phyloP scores from a whole-genome alignment of 2,113 vertebrate genomes.

The Nibea coibor region DNA sequence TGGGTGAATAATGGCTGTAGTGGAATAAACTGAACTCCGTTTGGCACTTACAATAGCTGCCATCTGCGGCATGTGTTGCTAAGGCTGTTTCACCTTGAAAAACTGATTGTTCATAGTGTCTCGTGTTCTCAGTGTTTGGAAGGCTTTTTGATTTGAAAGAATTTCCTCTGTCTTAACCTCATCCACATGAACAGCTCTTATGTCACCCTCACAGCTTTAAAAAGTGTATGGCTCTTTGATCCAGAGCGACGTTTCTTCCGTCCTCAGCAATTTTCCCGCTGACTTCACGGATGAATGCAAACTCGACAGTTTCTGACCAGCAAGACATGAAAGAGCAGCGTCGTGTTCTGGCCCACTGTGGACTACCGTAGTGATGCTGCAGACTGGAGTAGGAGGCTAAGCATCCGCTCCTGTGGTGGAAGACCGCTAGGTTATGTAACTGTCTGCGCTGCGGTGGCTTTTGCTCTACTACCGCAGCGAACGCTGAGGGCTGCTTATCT shows the following conservation, averaged over 20 bases:
- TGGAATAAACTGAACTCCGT: not conserved
- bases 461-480: conserved; percentile 57
- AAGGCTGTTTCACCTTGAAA: not conserved
- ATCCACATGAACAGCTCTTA: not conserved
- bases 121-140: not conserved
- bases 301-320: conserved; percentile 24
- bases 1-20: not conserved
- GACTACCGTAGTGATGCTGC: conserved; percentile 11
- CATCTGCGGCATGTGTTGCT: not conserved
- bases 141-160: too few species aligned
- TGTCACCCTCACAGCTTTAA: not conserved
- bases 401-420: conserved; percentile 49
- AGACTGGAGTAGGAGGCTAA: conserved; percentile 38
- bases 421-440: conserved; percentile 72
- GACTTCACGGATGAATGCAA: conserved; percentile 30
- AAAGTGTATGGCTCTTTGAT: conserved; percentile 1
- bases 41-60: not conserved
- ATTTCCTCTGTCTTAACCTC: not conserved
- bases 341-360: not conserved
- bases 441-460: conserved; percentile 62
- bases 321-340: conserved; percentile 1
- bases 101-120: not conserved
- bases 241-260: conserved; percentile 4
- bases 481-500: conserved; percentile 51
- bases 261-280: conserved; percentile 44